Percentiles rank a stretch among this genome's conserved stretches.
These are phyloP conservation scores for Amyelois transitella DNA, from an alignment of 1,140 invertebrate species.

Conservation along the genomic window DNA sequence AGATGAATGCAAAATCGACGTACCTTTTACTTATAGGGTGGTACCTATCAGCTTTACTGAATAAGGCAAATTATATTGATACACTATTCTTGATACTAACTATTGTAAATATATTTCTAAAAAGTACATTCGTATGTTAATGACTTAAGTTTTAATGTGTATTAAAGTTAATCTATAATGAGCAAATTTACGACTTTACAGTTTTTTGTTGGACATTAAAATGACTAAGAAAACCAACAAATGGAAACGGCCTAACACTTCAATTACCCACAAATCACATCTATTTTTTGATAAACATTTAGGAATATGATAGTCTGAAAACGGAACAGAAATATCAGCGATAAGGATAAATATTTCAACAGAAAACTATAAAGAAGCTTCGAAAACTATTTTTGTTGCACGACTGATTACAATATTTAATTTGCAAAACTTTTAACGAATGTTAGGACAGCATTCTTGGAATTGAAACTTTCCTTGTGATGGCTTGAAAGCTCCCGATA, in stretches of 20 bases:
- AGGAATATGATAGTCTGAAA: no score
- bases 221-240: no score
- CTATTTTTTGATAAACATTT: no score
- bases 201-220: slow-evolving; percentile 24
- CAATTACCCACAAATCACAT: neutral
- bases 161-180: slow-evolving; percentile 15
- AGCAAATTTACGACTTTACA: slow-evolving; percentile 8
- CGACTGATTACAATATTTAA: slow-evolving; percentile 30
- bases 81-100: slow-evolving; percentile 64
- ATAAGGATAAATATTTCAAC: no score
- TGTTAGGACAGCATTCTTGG: slow-evolving; percentile 12
- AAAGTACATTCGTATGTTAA: slow-evolving; percentile 16
- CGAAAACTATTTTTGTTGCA: slow-evolving; percentile 16
- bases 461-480: slow-evolving; percentile 21
- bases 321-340: no score
- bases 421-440: slow-evolving; percentile 10
- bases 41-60: slow-evolving; percentile 30
- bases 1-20: slow-evolving; percentile 5
- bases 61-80: slow-evolving; percentile 25
- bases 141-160: slow-evolving; percentile 13
- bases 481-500: neutral
- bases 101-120: slow-evolving; percentile 55
- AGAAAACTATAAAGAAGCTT: slow-evolving; percentile 18
- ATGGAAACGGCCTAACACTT: no score
- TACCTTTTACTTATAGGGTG: slow-evolving; percentile 25